These are phyloP conservation scores for Cyanoliseus patagonus DNA, from an alignment of 2,113 vertebrate genomes.

Conservation along the genomic window DNA sequence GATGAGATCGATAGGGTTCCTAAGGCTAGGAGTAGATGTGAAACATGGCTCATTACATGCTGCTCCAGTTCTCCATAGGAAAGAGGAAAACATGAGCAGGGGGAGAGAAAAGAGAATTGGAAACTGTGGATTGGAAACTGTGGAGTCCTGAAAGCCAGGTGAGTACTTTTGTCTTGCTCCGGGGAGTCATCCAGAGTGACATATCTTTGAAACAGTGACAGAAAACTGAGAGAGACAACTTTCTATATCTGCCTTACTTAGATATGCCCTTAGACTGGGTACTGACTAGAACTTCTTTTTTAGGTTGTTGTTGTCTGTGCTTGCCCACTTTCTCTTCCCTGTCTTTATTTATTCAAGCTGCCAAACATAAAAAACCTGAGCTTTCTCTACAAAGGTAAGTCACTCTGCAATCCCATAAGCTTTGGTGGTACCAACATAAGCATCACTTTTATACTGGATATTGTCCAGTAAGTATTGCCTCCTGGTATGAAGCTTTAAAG, in stretches of 20 bases:
- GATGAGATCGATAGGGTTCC: conserved; percentile 32
- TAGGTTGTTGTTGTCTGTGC: not conserved
- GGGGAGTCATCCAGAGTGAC: not conserved
- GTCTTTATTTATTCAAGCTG: not conserved
- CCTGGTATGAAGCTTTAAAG: not conserved
- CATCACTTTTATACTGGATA: not conserved
- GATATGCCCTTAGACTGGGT: not conserved
- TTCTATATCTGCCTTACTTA: rapidly evolving
- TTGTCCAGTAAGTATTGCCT: not conserved
- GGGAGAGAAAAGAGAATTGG: not conserved
- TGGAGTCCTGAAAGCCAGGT: not conserved
- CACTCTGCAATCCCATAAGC: not conserved
- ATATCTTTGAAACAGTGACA: not conserved
- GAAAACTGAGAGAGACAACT: not conserved
- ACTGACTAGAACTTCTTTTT: not conserved
- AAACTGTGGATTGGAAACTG: not conserved
- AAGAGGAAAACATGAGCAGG: not conserved
- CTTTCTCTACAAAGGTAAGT: not conserved
- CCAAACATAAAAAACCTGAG: not conserved
- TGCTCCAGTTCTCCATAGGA: not conserved
- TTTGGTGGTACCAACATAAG: not conserved
- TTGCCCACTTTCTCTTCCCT: not conserved
- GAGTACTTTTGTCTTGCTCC: not conserved
- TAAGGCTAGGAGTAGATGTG: conserved; percentile 9
- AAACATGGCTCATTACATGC: conserved; percentile 13